phyloP scores from a whole-genome alignment of 2,113 vertebrate genomes.

The Crotalus horridus region DNA sequence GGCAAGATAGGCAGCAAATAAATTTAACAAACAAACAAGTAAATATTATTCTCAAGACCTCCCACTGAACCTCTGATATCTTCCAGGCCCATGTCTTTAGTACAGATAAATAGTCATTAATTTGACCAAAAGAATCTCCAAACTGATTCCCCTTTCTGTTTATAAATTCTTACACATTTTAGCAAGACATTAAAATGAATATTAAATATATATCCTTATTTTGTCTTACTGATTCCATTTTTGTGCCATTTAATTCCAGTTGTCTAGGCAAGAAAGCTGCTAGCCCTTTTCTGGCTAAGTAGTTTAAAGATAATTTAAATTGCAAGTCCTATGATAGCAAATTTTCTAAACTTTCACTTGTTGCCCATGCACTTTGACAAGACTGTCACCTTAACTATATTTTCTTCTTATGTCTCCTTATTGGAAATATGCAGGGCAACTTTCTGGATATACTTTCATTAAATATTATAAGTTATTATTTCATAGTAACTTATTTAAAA shows the following conservation, averaged over 20 bases:
- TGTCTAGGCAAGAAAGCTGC: not conserved
- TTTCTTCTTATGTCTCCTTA: not conserved
- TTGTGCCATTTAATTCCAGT: not conserved
- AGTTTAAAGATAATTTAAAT: not conserved
- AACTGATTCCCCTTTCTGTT: not conserved
- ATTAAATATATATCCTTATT: not conserved
- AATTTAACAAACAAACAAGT: not conserved
- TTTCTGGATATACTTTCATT: not conserved
- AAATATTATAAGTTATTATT: not conserved
- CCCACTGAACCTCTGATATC: not conserved
- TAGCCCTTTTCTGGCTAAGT: not conserved
- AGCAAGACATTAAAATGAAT: not conserved
- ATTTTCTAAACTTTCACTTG: not conserved
- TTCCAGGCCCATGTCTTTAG: not conserved
- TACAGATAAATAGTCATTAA: not conserved
- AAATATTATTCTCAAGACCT: not conserved
- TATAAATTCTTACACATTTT: not conserved
- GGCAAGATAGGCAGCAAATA: not conserved
- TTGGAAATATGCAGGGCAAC: not conserved
- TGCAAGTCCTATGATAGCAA: not conserved
- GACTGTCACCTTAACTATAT: not conserved
- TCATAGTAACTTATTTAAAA: not conserved
- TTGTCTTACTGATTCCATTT: not conserved
- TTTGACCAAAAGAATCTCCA: not conserved
- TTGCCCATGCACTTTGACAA: not conserved